These are phyloP conservation scores for Synanthedon vespiformis DNA, from an alignment of 2,888 invertebrate species.

Conservation along the genomic window DNA sequence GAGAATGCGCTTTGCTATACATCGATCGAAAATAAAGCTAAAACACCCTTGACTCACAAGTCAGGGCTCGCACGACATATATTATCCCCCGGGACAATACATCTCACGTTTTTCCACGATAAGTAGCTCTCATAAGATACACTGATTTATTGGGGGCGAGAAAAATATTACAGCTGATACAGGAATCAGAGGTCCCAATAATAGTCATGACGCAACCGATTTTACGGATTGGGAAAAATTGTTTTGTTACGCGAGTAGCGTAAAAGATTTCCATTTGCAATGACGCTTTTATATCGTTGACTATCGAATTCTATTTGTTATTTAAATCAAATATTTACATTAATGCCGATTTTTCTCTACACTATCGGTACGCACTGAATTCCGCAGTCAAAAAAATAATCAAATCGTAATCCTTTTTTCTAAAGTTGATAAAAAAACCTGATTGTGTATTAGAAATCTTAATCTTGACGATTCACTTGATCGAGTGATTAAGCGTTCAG, in stretches of 20 bases:
- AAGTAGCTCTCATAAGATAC: slow-evolving; percentile 54
- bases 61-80: slow-evolving; percentile 35
- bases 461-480: too few species aligned
- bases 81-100: slow-evolving; percentile 49
- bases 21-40: slow-evolving; percentile 15
- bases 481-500: too few species aligned
- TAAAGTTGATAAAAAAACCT: too few species aligned
- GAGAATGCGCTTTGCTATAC: not conserved
- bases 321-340: too few species aligned
- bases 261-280: not conserved
- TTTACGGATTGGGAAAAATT: slow-evolving; percentile 2
- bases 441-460: too few species aligned
- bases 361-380: too few species aligned
- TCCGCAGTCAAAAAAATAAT: too few species aligned
- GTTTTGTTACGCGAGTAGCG: not conserved
- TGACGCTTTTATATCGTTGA: not conserved
- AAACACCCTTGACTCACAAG: slow-evolving; percentile 24
- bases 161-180: slow-evolving; percentile 30
- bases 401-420: too few species aligned
- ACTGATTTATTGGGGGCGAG: slow-evolving; percentile 51
- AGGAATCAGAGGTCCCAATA: slow-evolving; percentile 5
- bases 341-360: too few species aligned
- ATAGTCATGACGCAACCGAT: not conserved
- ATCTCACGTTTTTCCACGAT: slow-evolving; percentile 46
- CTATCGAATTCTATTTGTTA: too few species aligned